Evolutionary conservation across 2,797 vertebrate genomes (phyloP), one percentile per base, ranked within the genome.

Genomic region (Enteromius treurensis): DNA sequence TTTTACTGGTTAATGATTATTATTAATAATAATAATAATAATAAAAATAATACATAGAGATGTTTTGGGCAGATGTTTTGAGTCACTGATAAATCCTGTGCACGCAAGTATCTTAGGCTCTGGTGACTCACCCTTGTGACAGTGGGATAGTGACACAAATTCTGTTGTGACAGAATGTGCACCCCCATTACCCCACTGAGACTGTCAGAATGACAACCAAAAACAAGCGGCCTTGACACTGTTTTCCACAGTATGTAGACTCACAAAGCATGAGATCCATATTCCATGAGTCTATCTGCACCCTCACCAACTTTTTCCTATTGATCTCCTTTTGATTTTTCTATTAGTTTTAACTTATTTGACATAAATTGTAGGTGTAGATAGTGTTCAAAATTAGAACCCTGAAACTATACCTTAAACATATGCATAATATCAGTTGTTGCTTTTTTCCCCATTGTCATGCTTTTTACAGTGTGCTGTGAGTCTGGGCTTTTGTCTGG

Each of bases 141-240:
- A 69, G 69, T 69, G 60, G 26, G 21, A 60, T 67, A 60, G 32
- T 67, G 55, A 85, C 55, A 80, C 86, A 78, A 85, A 85, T 81
- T 83, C 21, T 64, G 73, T 87, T 78, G 49, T 81, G 86, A 85
- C 81, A 74, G 67, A 53, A 80, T 60, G 26, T 83, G 65, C 32
- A 51, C 26, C 37, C 40, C 19, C 13, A 67, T 80, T 77, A n/a
- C 76, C 84, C 84, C 29, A 47, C 37, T 70, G 80, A 82, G 84
- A 58, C 40, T 81, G 68, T 64, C 29, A 70, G 29, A 2, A 34
- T 68, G 79, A 85, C 64, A 64, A 42, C 26, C 65, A 53, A 58
- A 77, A 81, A 77, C 84, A 76, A 64, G 67, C 17, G 1, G 67
- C 67, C 55, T 60, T 71, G 74, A 81, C 84, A 34, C 15, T 65